Evolutionary conservation across 35 echinoderm and acorn worm species (phyloP), one percentile per base, ranked within the genome.

Genomic region (Heliocidaris erythrogramma): DNA sequence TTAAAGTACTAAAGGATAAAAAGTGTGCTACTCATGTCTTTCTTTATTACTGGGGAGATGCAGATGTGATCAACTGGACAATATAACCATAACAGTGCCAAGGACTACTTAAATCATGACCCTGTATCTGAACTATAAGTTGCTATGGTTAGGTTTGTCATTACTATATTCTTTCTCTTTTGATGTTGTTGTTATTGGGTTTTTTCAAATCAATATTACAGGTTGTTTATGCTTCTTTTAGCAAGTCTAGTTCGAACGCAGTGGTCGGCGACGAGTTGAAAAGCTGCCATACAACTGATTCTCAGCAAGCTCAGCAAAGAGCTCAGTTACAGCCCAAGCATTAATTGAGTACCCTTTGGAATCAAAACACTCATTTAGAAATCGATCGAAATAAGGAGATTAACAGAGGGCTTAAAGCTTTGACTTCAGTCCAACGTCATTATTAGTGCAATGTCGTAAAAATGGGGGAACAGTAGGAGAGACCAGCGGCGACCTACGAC

Each of bases 351-450:
- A 24, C 65, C 65, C 65, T 78, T 78, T 4, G 18, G 14, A 78
- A 78, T 78, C 65, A 78, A 78, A 78, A 78, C 65, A 78, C 14
- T 78, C 65, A 78, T 78, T 78, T 78, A 78, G 65, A 78, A 78
- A 78, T 78, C 65, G 65, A 78, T 78, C 65, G 65, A 21, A 78
- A 21, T 78, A 78, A 78, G 65, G 65, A 78, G 65, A 78, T 78
- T 78, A 78, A 78, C 65, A 78, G 27, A 78, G 65, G 65, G 65
- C 65, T 78, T 78, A 78, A 78, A 78, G 65, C 65, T 78, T 78
- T 78, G 21, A 78, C 65, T 78, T 78, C 21, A 78, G 65, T 7
- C 65, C 65, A 78, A n/a, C 21, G 65, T 78, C 65, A 78, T 78
- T 78, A 78, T 78, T 78, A 78, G 65, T n/a, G 4, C 65, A 78